Percentiles rank a stretch among this genome's conserved stretches.
Evolutionary conservation across 2,888 invertebrate genomes (phyloP).

Genomic region (Protodeltote pygarga): DNA sequence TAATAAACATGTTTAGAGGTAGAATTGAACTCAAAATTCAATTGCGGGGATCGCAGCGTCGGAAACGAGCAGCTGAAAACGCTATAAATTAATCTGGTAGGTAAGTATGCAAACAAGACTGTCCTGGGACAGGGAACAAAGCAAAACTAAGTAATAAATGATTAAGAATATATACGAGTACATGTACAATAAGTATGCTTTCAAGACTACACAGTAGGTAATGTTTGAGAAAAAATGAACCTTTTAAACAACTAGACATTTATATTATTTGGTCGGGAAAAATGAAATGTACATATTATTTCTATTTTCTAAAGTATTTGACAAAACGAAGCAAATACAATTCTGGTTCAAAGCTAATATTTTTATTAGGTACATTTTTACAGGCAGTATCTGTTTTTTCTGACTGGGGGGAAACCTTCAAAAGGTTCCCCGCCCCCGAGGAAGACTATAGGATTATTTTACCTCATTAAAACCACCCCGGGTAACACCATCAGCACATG

Average conservation of each 20-base stretch:
- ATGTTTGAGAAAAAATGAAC: not conserved
- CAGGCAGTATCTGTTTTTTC: too few species aligned
- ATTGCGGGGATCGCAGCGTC: constrained; percentile 4
- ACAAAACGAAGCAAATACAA: too few species aligned
- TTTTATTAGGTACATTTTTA: too few species aligned
- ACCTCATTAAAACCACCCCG: too few species aligned
- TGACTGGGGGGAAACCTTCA: too few species aligned
- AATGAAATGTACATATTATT: too few species aligned
- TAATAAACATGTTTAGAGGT: constrained; percentile 10
- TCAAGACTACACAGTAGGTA: too few species aligned
- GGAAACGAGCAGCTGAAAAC: constrained; percentile 8
- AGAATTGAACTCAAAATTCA: constrained; percentile 19
- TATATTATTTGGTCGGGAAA: constrained; percentile 11
- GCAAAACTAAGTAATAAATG: constrained; percentile 11
- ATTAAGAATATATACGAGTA: not conserved
- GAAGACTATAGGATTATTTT: too few species aligned
- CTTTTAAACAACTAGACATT: constrained; percentile 11
- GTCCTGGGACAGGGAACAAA: constrained; percentile 4
- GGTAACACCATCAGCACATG: too few species aligned
- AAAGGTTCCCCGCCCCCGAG: too few species aligned
- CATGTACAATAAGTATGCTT: not conserved
- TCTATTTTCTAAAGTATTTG: too few species aligned
- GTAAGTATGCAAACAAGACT: constrained; percentile 16
- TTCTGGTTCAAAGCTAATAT: too few species aligned
- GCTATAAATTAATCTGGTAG: constrained; percentile 20